Conservation (phyloP, 2,888 invertebrate species). For the Julus scandinavius region DNA sequence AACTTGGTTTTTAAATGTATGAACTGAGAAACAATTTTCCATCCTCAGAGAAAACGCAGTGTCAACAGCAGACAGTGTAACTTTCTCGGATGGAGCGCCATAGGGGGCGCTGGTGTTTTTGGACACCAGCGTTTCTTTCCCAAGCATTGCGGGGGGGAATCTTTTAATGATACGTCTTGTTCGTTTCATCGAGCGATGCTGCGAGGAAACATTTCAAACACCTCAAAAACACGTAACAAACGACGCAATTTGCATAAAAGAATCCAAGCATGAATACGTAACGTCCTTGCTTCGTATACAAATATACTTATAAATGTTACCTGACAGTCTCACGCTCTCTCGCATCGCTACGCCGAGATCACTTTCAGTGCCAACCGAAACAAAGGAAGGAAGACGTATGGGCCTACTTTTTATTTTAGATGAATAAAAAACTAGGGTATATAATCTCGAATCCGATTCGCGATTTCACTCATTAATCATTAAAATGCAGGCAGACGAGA, state of each 20-base stretch:
- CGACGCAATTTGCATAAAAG: conserved; percentile 44
- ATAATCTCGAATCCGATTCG: neutral
- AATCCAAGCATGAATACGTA: conserved; percentile 10
- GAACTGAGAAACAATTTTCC: neutral
- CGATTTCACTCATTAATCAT: conserved; percentile 44
- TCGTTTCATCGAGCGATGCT: conserved; percentile 35
- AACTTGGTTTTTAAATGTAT: neutral
- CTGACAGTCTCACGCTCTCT: conserved; percentile 1
- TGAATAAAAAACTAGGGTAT: neutral
- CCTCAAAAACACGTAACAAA: conserved; percentile 31
- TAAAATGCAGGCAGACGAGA: conserved; percentile 3
- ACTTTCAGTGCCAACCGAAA: neutral
- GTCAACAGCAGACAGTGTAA: neutral
- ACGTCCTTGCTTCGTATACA: neutral
- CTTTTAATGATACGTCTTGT: conserved; percentile 19
- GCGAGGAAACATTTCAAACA: neutral
- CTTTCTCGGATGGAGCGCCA: neutral
- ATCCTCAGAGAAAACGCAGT: neutral
- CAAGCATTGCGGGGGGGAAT: neutral
- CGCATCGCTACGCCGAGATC: neutral
- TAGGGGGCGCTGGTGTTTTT: neutral
- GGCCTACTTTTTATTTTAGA: neutral
- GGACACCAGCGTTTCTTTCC: neutral
- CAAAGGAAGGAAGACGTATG: neutral
- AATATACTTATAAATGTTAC: conserved; percentile 24